Evolutionary conservation across 2,888 invertebrate species (phyloP).

Genomic region (Theodoxus fluviatilis): DNA sequence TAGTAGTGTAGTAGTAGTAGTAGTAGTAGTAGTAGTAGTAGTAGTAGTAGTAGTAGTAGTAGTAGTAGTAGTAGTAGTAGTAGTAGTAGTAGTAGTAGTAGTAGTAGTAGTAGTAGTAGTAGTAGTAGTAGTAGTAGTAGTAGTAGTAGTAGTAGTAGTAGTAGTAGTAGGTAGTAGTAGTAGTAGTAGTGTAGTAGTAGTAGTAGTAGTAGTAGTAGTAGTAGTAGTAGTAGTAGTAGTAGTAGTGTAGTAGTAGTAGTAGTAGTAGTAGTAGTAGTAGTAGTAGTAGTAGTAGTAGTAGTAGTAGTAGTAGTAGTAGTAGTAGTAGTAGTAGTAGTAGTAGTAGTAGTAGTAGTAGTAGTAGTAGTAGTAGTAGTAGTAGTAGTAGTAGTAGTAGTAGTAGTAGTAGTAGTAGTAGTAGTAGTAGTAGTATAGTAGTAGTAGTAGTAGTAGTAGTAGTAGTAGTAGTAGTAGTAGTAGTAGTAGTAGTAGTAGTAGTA

Average conservation of each 20-base stretch:
- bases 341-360: conserved; percentile 22
- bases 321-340: conserved; percentile 21
- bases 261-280: conserved; percentile 17
- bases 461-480: not conserved
- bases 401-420: conserved; percentile 21
- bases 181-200: not conserved
- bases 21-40: conserved; percentile 25
- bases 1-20: conserved; percentile 22
- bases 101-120: conserved; percentile 21
- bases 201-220: not conserved
- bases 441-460: not conserved
- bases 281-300: conserved; percentile 25
- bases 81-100: conserved; percentile 22
- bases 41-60: conserved; percentile 24
- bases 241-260: conserved; percentile 22
- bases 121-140: conserved; percentile 20
- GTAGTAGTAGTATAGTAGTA: conserved; percentile 15
- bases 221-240: conserved; percentile 19
- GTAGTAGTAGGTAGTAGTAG: conserved; percentile 11
- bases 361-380: conserved; percentile 21
- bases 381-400: conserved; percentile 21
- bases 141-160: conserved; percentile 21
- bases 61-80: conserved; percentile 21
- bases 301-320: conserved; percentile 24
- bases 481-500: conserved; percentile 3